Evolutionary conservation across 2,888 invertebrate species (phyloP).

Genomic region (Thereva nobilitata): DNA sequence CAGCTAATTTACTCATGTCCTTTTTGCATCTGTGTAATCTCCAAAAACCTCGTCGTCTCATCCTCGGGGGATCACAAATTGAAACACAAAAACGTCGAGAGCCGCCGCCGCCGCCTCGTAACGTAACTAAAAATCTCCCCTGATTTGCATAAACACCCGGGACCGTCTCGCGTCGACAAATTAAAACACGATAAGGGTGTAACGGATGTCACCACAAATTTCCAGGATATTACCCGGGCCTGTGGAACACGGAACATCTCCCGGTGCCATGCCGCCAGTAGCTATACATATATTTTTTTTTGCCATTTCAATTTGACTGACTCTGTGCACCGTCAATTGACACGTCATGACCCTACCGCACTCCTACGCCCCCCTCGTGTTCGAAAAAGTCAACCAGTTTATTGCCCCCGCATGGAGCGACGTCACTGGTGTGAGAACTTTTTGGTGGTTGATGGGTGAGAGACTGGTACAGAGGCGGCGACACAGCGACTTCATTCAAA

Average conservation of each 20-base stretch:
- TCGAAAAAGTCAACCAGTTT: no score
- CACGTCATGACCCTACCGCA: conserved; percentile 9
- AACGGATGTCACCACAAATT: conserved; percentile 39
- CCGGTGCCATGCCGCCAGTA: no score
- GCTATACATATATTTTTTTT: no score
- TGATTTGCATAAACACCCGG: conserved; percentile 28
- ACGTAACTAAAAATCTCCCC: conserved; percentile 23
- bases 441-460: no score
- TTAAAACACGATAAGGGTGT: conserved; percentile 37
- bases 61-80: conserved; percentile 1
- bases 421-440: not conserved
- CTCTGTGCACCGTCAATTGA: conserved; percentile 15
- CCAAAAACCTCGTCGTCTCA: no score
- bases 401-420: not conserved
- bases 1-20: conserved; percentile 3
- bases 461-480: conserved; percentile 14
- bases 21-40: no score
- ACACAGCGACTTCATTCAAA: not conserved
- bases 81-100: conserved; percentile 5
- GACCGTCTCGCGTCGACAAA: conserved; percentile 31
- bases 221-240: conserved; percentile 28
- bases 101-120: not conserved
- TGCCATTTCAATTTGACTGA: no score
- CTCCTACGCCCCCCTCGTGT: not conserved
- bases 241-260: not conserved